These are phyloP conservation scores for Phymatocera aterrima DNA, from an alignment of 2,888 invertebrate species.

Conservation along the genomic window DNA sequence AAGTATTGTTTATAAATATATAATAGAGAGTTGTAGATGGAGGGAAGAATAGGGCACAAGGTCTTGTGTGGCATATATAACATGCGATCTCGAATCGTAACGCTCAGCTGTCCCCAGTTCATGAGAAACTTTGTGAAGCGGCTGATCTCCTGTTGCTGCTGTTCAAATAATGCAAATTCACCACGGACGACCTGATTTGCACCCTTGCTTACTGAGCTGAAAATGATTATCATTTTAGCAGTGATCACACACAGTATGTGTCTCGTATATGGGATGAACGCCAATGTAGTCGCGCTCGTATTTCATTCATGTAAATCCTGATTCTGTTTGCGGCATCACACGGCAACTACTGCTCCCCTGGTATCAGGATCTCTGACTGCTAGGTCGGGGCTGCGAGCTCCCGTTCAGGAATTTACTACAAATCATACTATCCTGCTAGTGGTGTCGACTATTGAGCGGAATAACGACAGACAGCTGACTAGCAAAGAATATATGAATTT, in stretches of 20 bases:
- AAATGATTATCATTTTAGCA: slow-evolving; percentile 1
- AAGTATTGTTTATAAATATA: no score
- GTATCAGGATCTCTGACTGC: slow-evolving; percentile 43
- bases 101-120: slow-evolving; percentile 31
- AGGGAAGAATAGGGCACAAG: no score
- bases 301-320: not conserved
- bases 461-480: slow-evolving; percentile 25
- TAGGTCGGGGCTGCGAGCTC: slow-evolving; percentile 45
- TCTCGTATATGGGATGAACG: not conserved
- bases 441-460: slow-evolving; percentile 44
- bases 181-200: slow-evolving; percentile 44
- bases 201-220: not conserved
- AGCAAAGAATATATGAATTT: not conserved
- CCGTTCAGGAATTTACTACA: not conserved
- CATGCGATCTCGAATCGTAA: slow-evolving; percentile 16
- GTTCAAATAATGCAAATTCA: slow-evolving; percentile 58
- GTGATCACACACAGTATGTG: not conserved
- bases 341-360: slow-evolving; percentile 9
- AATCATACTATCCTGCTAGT: slow-evolving; percentile 33
- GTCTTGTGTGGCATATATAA: not conserved
- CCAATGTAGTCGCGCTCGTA: not conserved
- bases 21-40: no score
- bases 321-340: not conserved
- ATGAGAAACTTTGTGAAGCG: slow-evolving; percentile 35
- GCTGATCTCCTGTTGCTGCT: slow-evolving; percentile 53